A percentile compares a stretch with the other conserved stretches of the same genome.
These are phyloP conservation scores for Cantharis lateralis DNA, from an alignment of 2,888 invertebrate species.

Conservation along the genomic window DNA sequence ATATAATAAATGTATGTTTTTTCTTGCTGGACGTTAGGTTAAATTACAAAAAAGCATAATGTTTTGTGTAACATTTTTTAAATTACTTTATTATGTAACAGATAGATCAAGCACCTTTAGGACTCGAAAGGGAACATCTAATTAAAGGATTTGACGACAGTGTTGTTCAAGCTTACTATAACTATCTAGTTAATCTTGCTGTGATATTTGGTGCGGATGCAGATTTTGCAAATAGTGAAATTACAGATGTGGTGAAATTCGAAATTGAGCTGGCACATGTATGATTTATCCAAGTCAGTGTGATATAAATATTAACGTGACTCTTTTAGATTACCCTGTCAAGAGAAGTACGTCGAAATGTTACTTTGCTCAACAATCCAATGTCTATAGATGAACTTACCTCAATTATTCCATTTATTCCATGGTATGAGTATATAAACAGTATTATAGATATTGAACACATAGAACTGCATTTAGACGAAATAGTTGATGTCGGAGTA, in stretches of 20 bases:
- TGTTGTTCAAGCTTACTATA: slow-evolving; percentile 81
- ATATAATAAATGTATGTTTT: slow-evolving; percentile 81
- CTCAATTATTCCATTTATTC: slow-evolving; percentile 73
- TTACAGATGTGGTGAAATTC: slow-evolving; percentile 80
- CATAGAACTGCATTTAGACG: slow-evolving; percentile 66
- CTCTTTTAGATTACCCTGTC: slow-evolving; percentile 76
- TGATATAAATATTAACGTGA: neutral
- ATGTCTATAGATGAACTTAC: slow-evolving; percentile 80
- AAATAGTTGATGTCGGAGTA: slow-evolving; percentile 83
- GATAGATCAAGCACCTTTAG: slow-evolving; percentile 87
- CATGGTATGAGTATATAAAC: slow-evolving; percentile 86
- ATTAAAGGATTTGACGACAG: slow-evolving; percentile 81
- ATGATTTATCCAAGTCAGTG: slow-evolving; percentile 50
- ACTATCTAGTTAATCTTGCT: slow-evolving; percentile 87
- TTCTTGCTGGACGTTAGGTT: neutral
- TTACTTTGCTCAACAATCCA: slow-evolving; percentile 86
- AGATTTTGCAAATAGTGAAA: slow-evolving; percentile 68
- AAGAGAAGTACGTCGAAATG: slow-evolving; percentile 87
- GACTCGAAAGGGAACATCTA: slow-evolving; percentile 83
- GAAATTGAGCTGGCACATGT: slow-evolving; percentile 92
- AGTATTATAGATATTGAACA: slow-evolving; percentile 69
- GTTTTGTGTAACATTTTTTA: neutral
- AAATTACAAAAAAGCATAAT: no score
- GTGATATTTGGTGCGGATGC: slow-evolving; percentile 83
- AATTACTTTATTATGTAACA: slow-evolving; percentile 47